Conservation (phyloP, 2,888 invertebrate genomes). For the Timema cristinae region DNA sequence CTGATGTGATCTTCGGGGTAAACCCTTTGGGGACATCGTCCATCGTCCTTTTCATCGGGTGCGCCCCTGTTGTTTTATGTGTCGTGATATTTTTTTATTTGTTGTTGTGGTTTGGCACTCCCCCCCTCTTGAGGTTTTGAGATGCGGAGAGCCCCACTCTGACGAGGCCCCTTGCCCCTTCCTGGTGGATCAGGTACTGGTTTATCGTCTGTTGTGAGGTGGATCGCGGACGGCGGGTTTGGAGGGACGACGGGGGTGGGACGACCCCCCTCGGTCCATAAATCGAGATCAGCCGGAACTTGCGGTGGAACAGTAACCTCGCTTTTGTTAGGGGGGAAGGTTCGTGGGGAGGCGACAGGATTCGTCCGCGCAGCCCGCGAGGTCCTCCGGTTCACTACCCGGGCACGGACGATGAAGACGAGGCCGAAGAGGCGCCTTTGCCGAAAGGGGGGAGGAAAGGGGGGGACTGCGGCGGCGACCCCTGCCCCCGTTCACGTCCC, state of each 20-base stretch:
- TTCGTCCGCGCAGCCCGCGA: slow-evolving; percentile 39
- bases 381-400: slow-evolving; percentile 45
- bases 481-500: slow-evolving; percentile 21
- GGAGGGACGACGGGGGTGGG: slow-evolving; percentile 25
- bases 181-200: slow-evolving; percentile 25
- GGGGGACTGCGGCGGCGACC: slow-evolving; percentile 30
- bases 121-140: slow-evolving; percentile 59
- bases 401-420: slow-evolving; percentile 45
- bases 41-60: slow-evolving; percentile 74
- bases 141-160: slow-evolving; percentile 69
- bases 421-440: slow-evolving; percentile 42
- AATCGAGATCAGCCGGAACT: neutral
- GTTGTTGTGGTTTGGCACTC: slow-evolving; percentile 47
- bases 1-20: slow-evolving; percentile 80
- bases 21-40: slow-evolving; percentile 85
- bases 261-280: neutral
- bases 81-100: slow-evolving; percentile 38
- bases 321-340: slow-evolving; percentile 47
- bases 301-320: slow-evolving; percentile 36
- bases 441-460: slow-evolving; percentile 25
- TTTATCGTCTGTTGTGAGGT: slow-evolving; percentile 50
- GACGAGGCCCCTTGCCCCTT: slow-evolving; percentile 54
- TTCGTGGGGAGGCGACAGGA: slow-evolving; percentile 36
- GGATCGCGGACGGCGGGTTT: slow-evolving; percentile 36
- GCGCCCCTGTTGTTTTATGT: slow-evolving; percentile 54